phyloP scores from a whole-genome alignment of 2,888 invertebrate species.

The Latrodectus hesperus region DNA sequence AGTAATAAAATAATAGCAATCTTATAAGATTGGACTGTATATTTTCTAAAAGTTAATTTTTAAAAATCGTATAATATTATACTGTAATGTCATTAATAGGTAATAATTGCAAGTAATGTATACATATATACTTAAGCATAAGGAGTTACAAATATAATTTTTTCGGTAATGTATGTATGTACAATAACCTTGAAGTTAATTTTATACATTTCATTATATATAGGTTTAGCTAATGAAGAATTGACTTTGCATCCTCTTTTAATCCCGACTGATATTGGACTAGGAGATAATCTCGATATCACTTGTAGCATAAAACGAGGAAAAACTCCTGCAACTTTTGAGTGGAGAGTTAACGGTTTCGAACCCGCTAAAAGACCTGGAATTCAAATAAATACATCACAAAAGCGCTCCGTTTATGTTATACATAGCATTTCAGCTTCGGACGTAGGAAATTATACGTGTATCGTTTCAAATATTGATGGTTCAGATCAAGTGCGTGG shows the following conservation, averaged over 20 bases:
- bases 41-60: too few species aligned
- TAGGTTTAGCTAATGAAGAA: not conserved
- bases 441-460: constrained; percentile 61
- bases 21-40: too few species aligned
- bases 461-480: constrained; percentile 21
- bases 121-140: not conserved
- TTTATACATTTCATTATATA: not conserved
- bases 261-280: constrained; percentile 13
- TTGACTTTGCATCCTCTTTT: constrained; percentile 6
- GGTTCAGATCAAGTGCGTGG: constrained; percentile 21
- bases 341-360: constrained; percentile 5
- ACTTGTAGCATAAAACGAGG: constrained; percentile 23
- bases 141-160: constrained; percentile 2
- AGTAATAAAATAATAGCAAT: too few species aligned
- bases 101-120: not conserved
- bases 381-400: constrained; percentile 17
- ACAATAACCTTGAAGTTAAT: too few species aligned
- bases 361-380: not conserved
- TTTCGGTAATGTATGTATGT: not conserved
- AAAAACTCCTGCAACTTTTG: constrained; percentile 6
- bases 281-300: constrained; percentile 18
- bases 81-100: too few species aligned
- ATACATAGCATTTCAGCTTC: not conserved
- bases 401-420: constrained; percentile 12
- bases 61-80: too few species aligned